Evolutionary conservation across 2,113 vertebrate species (phyloP), one percentile per base, ranked within the genome.

Genomic region (Osmerus eperlanus): DNA sequence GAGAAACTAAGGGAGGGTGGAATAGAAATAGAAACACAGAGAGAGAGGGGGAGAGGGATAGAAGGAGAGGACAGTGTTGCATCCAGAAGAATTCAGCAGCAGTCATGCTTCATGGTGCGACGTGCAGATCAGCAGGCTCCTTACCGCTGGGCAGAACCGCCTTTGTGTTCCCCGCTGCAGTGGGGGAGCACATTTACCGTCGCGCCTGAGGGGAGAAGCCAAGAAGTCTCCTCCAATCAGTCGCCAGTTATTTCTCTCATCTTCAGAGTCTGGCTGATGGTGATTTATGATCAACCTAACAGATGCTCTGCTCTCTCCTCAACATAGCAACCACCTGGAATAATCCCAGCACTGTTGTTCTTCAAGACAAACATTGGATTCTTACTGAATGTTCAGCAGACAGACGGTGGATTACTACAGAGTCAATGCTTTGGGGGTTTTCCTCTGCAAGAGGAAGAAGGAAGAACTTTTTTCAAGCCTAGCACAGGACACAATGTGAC

Each of bases 181-280:
- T 62, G 69, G 83, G 81, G 82, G 78, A 83, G 80, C 58, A 68
- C 81, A 67, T 83, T 87, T 83, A 81, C 70, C 70, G 68, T 53
- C 78, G 61, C 80, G 71, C 83, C 84, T 70, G 56, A 68, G 68
- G 88, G 78, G 81, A 80, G 85, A 25, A 82, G 84, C 82, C 78
- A 70, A 82, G 86, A 84, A 83, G 83, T 84, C 76, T 86, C 86
- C 77, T 88, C 85, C 89, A 88, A 89, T 88, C 86, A 86, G 85
- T 74, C 76, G 60, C 78, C 71, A 79, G 81, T 82, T 79, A 82
- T 83, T 85, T 55, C 66, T 73, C 80, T 81, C 79, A 68, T 86
- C 75, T 78, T 67, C 80, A 58, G 81, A 78, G 79, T 81, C 83
- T 84, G 41, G 80, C 85, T 80, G 80, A 68, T 28, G 78, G 78